Evolutionary conservation across 2,888 invertebrate genomes (phyloP).

Genomic region (Antheraea assamensis): DNA sequence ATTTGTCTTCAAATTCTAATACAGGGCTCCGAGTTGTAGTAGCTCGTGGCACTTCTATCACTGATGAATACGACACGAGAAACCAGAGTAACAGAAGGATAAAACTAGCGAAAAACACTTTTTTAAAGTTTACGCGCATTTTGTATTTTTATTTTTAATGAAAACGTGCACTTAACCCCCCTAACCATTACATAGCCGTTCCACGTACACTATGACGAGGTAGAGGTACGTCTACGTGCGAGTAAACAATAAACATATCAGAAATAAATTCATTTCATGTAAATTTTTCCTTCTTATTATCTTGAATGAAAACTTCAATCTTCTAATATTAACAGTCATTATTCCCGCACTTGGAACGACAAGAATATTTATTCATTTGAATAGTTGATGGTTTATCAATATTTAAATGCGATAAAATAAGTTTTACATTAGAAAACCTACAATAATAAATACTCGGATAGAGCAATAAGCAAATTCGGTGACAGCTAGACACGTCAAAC

Average conservation of each 20-base stretch:
- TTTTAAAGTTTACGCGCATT: slow-evolving; percentile 71
- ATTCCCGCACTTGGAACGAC: neutral
- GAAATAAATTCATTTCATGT: slow-evolving; percentile 15
- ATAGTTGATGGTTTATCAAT: neutral
- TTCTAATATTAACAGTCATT: neutral
- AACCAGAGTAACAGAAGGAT: slow-evolving; percentile 57
- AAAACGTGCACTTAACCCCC: neutral
- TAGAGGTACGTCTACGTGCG: slow-evolving; percentile 25
- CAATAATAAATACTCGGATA: slow-evolving; percentile 5
- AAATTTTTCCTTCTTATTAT: neutral
- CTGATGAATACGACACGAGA: slow-evolving; percentile 54
- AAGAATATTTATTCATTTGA: neutral
- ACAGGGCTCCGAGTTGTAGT: slow-evolving; percentile 33
- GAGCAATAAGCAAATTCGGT: neutral
- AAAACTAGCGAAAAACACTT: slow-evolving; percentile 48
- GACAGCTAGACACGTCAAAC: slow-evolving; percentile 24
- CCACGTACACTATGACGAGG: slow-evolving; percentile 32
- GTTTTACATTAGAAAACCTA: neutral
- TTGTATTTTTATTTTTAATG: slow-evolving; percentile 30
- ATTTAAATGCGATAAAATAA: neutral
- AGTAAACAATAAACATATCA: slow-evolving; percentile 37
- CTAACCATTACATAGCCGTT: slow-evolving; percentile 27
- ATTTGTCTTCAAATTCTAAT: slow-evolving; percentile 49
- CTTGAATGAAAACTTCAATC: slow-evolving; percentile 2
- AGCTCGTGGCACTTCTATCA: slow-evolving; percentile 48